A percentile compares a stretch with the other conserved stretches of the same genome.
Evolutionary conservation across 2,797 vertebrate species (phyloP).

Genomic region (Anableps anableps): DNA sequence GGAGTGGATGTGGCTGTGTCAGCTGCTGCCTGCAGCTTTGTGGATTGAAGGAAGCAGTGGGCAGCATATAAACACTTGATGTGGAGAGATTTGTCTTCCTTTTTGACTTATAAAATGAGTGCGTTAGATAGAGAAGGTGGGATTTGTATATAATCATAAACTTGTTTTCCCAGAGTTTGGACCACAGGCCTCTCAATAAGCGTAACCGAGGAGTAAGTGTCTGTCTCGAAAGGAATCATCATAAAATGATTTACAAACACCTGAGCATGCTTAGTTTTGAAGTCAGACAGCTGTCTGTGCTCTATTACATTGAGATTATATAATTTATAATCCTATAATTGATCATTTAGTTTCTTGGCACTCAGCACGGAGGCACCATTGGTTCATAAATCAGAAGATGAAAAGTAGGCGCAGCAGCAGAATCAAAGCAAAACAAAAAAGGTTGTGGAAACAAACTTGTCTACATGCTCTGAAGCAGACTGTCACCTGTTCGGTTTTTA

Average conservation of each 20-base stretch:
- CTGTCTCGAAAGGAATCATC: conserved; percentile 56
- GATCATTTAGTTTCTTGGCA: conserved; percentile 78
- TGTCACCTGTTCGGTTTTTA: conserved; percentile 26
- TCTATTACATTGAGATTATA: conserved; percentile 70
- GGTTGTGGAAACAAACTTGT: conserved; percentile 26
- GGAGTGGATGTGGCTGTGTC: conserved; percentile 38
- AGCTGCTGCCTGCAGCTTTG: conserved; percentile 58
- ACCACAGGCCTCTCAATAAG: conserved; percentile 35
- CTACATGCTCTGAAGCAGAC: conserved; percentile 31
- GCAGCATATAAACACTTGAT: conserved; percentile 54
- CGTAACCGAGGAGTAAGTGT: conserved; percentile 57
- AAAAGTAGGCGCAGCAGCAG: conserved; percentile 57
- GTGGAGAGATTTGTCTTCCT: conserved; percentile 41
- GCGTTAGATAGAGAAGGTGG: conserved; percentile 8
- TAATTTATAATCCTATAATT: conserved; percentile 74
- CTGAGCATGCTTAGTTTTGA: conserved; percentile 66
- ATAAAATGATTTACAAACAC: conserved; percentile 71
- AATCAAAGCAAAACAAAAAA: conserved; percentile 57
- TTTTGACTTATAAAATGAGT: conserved; percentile 45
- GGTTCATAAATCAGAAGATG: conserved; percentile 71
- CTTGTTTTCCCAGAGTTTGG: conserved; percentile 17
- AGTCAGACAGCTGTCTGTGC: conserved; percentile 69
- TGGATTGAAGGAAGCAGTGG: conserved; percentile 53
- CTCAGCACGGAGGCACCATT: conserved; percentile 55
- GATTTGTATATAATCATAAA: conserved; percentile 12